Base-by-base conservation (phyloP, 2,113 vertebrate species). In the Hydropotes inermis region DNA sequence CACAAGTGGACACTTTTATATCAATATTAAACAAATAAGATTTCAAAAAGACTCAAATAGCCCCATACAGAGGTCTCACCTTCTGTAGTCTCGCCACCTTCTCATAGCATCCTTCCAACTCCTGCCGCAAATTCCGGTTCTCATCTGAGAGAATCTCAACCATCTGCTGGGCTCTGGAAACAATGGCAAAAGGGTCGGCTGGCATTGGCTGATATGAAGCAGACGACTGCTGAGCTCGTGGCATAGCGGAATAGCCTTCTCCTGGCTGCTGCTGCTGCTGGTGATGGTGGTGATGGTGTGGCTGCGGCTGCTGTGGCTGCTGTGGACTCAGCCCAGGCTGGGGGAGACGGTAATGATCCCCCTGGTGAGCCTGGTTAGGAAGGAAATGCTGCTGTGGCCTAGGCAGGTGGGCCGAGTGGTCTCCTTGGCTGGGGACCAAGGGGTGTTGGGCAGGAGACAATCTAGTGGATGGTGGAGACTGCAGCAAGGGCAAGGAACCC, bases 31-130 rank as follows among this genome's bases (percentile, higher is more conserved):
- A 78, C 30, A 79, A 47, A 13, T 74, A 79, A 91, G 76, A 93
- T 28, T 79, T 92, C 88, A 94, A 70, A 45, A 64, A 89, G 52
- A 57, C n/a, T 52, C 39, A 57, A 70, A 64, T n/a, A 70, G 33
- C 30, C 60, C 36, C 6, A 78, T 21, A 82, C 0, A 4, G 60
- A 47, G 86, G 19, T 30, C 98, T 86, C 98, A 99, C 99, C 99
- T 99, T 99, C 91, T 99, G 99, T 84, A 99, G 97, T 97, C 99
- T 99, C 7, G 99, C 99, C 93, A 99, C 99, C 79, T 99, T 99
- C 97, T 99, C 99, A 0, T 99, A 99, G 96, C 99, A 99, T 43
- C 99, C 99, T 95, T 99, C 99, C 98, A 99, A 99, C 97, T 99
- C 99, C 97, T 99, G 99, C 3, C 99, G 99, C 1, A 99, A 98